phyloP scores from a whole-genome alignment of 1,140 invertebrate species.

The Papilio polytes region DNA sequence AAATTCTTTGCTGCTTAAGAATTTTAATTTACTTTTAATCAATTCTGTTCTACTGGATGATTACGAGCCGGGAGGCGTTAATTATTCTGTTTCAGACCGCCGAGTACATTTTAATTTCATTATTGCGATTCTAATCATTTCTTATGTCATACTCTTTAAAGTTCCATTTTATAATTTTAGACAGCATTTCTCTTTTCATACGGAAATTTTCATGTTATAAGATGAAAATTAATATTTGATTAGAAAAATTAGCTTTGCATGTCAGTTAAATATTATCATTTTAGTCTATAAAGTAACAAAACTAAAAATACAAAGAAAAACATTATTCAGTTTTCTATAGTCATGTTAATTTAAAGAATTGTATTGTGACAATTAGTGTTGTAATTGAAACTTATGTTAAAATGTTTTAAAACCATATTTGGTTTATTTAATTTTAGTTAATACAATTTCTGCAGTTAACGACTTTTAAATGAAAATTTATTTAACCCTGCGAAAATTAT shows the following conservation, averaged over 20 bases:
- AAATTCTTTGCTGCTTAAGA: constrained; percentile 40
- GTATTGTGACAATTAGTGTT: too few relatives aligned
- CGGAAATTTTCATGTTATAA: not conserved
- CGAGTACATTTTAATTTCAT: constrained; percentile 29
- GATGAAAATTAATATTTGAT: too few relatives aligned
- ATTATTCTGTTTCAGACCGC: constrained; percentile 29
- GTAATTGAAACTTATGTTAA: too few relatives aligned
- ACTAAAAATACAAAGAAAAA: too few relatives aligned
- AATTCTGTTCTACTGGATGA: constrained; percentile 37
- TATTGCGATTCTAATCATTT: constrained; percentile 29
- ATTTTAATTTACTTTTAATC: constrained; percentile 41
- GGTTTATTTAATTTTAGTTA: not conserved
- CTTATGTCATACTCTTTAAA: constrained; percentile 4
- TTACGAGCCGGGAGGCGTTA: constrained; percentile 37
- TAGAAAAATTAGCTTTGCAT: too few relatives aligned
- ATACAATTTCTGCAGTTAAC: not conserved
- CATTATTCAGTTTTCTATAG: too few relatives aligned
- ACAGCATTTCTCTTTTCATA: not conserved
- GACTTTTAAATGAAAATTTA: not conserved
- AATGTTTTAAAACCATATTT: not conserved
- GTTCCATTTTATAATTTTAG: not conserved
- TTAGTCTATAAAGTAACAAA: too few relatives aligned
- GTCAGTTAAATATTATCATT: too few relatives aligned
- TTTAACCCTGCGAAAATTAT: constrained; percentile 8
- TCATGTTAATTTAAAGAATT: too few relatives aligned